Conservation (phyloP, 2,797 vertebrate species). For the Parauchenoglanis ngamensis region DNA sequence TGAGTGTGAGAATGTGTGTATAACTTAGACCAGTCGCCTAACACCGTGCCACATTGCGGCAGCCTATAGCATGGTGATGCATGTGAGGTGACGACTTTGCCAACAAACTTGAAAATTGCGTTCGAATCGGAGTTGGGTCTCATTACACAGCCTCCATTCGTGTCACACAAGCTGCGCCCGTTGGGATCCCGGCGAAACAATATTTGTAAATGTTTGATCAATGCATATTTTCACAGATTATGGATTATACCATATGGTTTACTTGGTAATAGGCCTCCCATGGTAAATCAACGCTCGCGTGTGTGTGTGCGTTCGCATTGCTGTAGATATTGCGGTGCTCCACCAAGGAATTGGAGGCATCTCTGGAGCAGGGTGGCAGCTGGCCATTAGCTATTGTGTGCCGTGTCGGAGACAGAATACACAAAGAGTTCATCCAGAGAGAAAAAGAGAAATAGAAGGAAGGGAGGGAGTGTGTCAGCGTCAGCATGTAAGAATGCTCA, state of each 20-base stretch:
- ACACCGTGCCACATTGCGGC: background rate
- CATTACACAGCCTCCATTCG: conserved; percentile 38
- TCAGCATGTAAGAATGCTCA: conserved; percentile 21
- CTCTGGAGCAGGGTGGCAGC: conserved; percentile 64
- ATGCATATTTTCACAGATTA: conserved; percentile 54
- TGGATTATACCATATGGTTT: conserved; percentile 66
- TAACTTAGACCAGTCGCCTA: background rate
- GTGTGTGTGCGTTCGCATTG: conserved; percentile 30
- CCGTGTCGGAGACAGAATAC: conserved; percentile 38
- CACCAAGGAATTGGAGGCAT: conserved; percentile 64
- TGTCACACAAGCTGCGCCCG: conserved; percentile 34
- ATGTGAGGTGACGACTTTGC: conserved; percentile 5
- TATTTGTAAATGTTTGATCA: conserved; percentile 61
- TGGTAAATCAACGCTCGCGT: conserved; percentile 55
- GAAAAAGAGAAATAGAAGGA: conserved; percentile 26
- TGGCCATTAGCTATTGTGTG: conserved; percentile 55
- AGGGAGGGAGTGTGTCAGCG: background rate
- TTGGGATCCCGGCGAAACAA: conserved; percentile 42
- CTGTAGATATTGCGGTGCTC: conserved; percentile 57
- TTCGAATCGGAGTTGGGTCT: conserved; percentile 12
- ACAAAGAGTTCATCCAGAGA: conserved; percentile 55
- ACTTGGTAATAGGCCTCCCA: conserved; percentile 61
- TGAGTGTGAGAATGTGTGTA: background rate
- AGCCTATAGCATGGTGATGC: background rate
- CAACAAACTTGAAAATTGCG: conserved; percentile 34